A percentile compares a stretch with the other conserved stretches of the same genome.
Conservation (phyloP, 2,113 vertebrate genomes). For the Microcebus ravelobensis region DNA sequence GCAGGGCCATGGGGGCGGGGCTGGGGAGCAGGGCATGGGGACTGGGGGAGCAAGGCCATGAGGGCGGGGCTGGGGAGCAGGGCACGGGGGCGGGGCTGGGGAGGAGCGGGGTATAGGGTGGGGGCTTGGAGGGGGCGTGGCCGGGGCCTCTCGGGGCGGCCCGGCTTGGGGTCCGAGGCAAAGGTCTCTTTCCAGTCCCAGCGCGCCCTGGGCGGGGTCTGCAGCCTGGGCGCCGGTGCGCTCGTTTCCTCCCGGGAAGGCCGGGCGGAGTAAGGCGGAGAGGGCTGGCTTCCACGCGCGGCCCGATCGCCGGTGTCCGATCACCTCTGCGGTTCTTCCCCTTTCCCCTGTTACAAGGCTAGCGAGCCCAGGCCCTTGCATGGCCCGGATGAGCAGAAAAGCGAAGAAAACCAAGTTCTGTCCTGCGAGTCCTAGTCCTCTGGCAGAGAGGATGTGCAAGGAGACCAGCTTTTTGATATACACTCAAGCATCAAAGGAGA, state of each 20-base stretch:
- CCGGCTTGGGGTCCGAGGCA: accelerated
- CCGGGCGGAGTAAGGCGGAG: accelerated
- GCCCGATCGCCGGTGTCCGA: accelerated
- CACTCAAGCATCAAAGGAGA: background rate
- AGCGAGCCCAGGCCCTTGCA: accelerated
- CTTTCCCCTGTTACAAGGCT: background rate
- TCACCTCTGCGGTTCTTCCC: too few species aligned
- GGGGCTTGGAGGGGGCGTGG: background rate
- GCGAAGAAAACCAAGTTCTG: background rate
- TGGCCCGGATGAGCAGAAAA: background rate
- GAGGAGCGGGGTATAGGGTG: too few species aligned
- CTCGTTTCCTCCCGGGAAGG: background rate
- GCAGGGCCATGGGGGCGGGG: too few species aligned
- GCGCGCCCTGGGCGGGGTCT: accelerated
- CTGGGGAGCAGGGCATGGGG: background rate
- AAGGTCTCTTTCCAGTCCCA: accelerated
- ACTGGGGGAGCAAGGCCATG: too few species aligned
- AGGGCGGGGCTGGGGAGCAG: too few species aligned
- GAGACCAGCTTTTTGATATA: background rate
- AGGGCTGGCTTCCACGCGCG: too few species aligned
- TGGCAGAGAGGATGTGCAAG: background rate
- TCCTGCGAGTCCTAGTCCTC: background rate
- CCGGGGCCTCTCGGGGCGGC: background rate
- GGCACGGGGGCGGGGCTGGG: background rate
- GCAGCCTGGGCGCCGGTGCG: accelerated